phyloP scores from a whole-genome alignment of 2,797 vertebrate genomes.

The Sebastes taczanowskii region DNA sequence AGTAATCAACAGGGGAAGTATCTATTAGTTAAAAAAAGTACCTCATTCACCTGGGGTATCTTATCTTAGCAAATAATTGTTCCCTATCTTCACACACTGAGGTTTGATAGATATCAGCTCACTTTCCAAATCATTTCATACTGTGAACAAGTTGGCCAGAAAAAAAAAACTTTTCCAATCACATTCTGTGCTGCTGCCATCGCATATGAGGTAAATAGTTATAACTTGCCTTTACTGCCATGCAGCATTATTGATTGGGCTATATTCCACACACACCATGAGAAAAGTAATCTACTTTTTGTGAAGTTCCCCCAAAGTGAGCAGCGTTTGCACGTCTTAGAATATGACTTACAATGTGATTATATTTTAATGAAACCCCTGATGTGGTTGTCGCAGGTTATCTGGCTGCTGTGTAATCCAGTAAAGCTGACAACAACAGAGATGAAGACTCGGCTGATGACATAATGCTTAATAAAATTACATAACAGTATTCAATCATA shows the following conservation, averaged over 20 bases:
- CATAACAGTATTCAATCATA: background rate
- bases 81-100: background rate
- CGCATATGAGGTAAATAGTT: background rate
- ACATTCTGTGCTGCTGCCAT: background rate
- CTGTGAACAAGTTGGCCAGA: background rate
- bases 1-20: no score
- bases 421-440: slow-evolving; percentile 7
- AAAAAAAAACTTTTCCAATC: background rate
- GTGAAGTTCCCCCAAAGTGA: background rate
- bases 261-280: background rate
- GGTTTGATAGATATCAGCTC: background rate
- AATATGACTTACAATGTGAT: background rate
- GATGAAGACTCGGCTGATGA: background rate
- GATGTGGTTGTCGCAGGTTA: background rate
- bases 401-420: background rate
- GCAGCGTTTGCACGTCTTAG: background rate
- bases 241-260: slow-evolving; percentile 2
- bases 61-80: background rate
- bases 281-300: slow-evolving; percentile 7
- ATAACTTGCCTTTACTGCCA: background rate
- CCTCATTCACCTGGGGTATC: no score
- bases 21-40: no score
- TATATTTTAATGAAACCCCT: slow-evolving; percentile 19
- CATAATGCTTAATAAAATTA: background rate
- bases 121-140: background rate